Evolutionary conservation across 2,888 invertebrate species (phyloP), one percentile per base, ranked within the genome.

Genomic region (Trichopoda pennipes): DNA sequence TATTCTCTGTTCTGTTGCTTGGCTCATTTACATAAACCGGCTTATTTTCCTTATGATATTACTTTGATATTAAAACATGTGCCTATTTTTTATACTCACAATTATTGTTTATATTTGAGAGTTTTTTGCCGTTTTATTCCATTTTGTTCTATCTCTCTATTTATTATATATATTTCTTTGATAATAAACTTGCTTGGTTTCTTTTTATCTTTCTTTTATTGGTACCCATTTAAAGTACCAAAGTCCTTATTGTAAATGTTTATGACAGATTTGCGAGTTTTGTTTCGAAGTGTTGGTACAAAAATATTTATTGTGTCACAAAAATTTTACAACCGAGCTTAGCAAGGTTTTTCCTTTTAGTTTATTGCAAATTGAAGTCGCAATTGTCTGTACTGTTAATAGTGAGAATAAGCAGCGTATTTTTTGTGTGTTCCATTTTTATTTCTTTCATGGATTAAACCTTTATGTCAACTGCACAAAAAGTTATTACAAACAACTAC

Each of bases 21-120:
- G 28, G 28, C 66, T 70, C 75, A 61, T 51, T 76, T 56, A 51
- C 44, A 73, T 63, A 69, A 81, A 77, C 73, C 81, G 81, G 81
- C 81, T 74, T 77, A 77, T 80, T 47, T 19, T 16, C 38, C 38
- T 23, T 17, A 17, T 28, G 51, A 32, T 61, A 12, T 42, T 61
- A 21, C 6, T 38, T 61, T 47, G 42, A 42, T 19, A 56, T 66
- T 12, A 28, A 61, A 80, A 76, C 76, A 80, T 76, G 80, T 75
- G 80, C 80, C 55, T 66, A 64, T 19, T 35, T 49, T 69, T 28
- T 74, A 58, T 47, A 28, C 19, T 8, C 21, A 3, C 21, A 14
- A 42, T 21, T 68, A 19, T 77, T 76, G 80, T 77, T 73, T 81
- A 81, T 73, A 55, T 77, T 42, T 63, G 72, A 73, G 81, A 81